Base-by-base conservation (phyloP, 2,113 vertebrate species). In the Perccottus glenii region DNA sequence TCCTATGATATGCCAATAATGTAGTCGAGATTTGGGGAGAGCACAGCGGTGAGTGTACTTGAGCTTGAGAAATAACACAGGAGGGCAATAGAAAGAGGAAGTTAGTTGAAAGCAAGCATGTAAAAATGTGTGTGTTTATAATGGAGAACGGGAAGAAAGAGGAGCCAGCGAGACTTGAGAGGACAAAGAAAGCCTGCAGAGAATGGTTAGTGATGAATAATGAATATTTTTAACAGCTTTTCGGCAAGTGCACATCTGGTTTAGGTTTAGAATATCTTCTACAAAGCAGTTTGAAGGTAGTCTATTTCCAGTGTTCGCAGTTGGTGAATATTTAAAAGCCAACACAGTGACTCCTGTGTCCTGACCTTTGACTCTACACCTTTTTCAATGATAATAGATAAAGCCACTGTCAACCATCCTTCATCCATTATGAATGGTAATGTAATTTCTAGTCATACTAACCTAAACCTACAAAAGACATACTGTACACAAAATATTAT, bases 231-330 rank as follows among this genome's bases (percentile, higher is more conserved):
- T 46, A 72, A 78, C 60, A 45, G 70, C 68, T 76, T 68, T 75
- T 83, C 45, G 80, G 69, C 32, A 3, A 73, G 69, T 66, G 61
- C 63, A 72, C 51, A 80, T 76, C 51, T 82, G 81, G 43, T 64
- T 77, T 68, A 68, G 49, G 76, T 78, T 85, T 85, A 70, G 64
- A 84, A 86, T 80, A 83, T 81, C 40, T 77, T 65, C 62, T 48
- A 42, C 58, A 5, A 48, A 77, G 68, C 67, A 75, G 73, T 85
- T 81, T 74, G 67, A 81, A 69, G 65, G 71, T 15, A 68, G 68
- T 60, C 53, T 61, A 64, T 77, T 85, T 75, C 56, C 77, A 78
- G 84, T 51, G 64, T 77, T 27, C 52, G 73, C 66, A 51, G 50
- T 56, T 53, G 60, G 67, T 86, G 55, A 87, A 85, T 86, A 83